Evolutionary conservation across 2,888 invertebrate species (phyloP), one percentile per base, ranked within the genome.

Genomic region (Caenorhabditis sp.): DNA sequence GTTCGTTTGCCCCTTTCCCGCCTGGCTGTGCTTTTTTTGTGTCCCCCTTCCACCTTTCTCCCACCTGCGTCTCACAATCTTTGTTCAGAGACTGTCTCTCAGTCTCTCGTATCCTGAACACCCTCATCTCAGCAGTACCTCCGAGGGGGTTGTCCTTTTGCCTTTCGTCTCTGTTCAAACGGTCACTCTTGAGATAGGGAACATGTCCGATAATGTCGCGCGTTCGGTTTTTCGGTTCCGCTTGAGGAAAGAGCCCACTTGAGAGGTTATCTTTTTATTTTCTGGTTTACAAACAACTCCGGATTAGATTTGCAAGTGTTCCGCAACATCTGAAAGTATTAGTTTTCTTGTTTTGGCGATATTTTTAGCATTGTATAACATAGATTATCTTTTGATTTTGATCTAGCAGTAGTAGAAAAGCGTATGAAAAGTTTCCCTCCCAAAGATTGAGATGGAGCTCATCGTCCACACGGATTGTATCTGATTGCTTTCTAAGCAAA

Each of bases 171-270:
- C 22, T 73, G 56, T 77, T 56, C 61, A 74, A 69, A 73, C 69
- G 77, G 76, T 76, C 76, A 76, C 66, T 68, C 66, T 47, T 58
- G 58, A 59, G 47, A 72, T 49, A 44, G 59, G n/a, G 58, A 58
- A 49, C 72, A 59, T 70, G 58, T 70, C 51, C 16, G 66, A 47
- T 47, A 64, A 47, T 31, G 38, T 54, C 38, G 24, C 26, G 35
- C 26, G 54, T 51, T 38, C 38, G 28, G 31, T 66, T 66, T 66
- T 66, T 35, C 54, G 54, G 68, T 68, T 68, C 68, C 54, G 68
- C 35, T 68, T 41, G 51, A 68, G 19, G 47, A 47, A 54, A 54
- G 68, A 68, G 68, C 68, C 51, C 31, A 68, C 54, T 68, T 66
- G 49, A 66, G 35, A 31, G n/a, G n/a, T 14, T 49, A 35, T 66